Conservation (phyloP, 30 jellyfish, hydroid and myxozoan species). For the Aurelia aurita region DNA sequence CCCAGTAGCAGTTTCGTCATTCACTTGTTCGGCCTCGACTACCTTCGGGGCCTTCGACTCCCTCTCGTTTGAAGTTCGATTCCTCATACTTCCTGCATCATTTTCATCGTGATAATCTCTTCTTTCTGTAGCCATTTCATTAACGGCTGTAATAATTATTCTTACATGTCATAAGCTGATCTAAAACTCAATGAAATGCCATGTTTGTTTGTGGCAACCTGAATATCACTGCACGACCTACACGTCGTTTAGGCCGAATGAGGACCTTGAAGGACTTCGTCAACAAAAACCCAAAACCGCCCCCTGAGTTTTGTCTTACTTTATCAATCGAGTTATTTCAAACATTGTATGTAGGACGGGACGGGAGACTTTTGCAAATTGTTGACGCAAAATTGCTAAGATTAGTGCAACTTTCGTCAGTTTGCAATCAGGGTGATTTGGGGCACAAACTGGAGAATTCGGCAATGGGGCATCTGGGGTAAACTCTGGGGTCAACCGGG, state of each 20-base stretch:
- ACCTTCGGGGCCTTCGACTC: background rate
- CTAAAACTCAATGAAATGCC: background rate
- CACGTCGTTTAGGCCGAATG: background rate
- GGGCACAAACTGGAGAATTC: too few species aligned
- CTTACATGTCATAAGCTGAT: conserved; percentile 29
- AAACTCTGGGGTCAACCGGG: too few species aligned
- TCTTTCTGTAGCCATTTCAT: conserved; percentile 30
- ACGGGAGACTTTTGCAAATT: too few species aligned
- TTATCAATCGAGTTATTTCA: too few species aligned
- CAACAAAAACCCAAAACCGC: too few species aligned
- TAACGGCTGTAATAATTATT: background rate
- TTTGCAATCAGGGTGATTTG: too few species aligned
- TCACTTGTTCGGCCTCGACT: background rate
- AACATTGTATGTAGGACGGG: too few species aligned
- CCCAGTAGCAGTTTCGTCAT: conserved; percentile 8
- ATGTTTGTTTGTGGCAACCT: too few species aligned
- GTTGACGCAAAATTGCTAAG: too few species aligned
- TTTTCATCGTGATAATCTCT: conserved; percentile 14
- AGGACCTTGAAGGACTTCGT: background rate
- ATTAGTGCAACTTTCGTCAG: too few species aligned
- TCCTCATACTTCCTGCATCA: background rate
- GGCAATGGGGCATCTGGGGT: too few species aligned
- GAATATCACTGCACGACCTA: background rate
- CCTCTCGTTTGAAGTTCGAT: background rate
- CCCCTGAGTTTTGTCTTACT: too few species aligned